Conservation (phyloP, 2,113 vertebrate species). For the Phainopepla nitens region DNA sequence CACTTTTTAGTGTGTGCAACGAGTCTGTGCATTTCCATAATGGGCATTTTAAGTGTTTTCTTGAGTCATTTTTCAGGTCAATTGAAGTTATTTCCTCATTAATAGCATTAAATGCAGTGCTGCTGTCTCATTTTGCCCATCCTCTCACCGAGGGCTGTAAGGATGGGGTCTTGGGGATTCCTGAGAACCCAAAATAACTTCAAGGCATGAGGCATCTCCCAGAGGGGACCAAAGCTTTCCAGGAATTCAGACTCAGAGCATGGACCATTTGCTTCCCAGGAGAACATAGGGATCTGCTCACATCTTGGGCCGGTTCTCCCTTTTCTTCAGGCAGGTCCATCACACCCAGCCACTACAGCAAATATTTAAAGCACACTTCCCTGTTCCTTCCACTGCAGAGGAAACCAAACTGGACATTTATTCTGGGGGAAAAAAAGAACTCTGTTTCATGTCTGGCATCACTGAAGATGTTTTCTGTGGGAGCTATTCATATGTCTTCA, state of each 20-base stretch:
- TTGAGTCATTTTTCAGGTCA: not conserved
- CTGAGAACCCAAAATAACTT: not conserved
- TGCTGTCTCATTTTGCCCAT: not conserved
- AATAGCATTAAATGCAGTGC: not conserved
- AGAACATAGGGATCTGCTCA: accelerated
- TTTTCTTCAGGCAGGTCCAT: not conserved
- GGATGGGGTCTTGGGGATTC: not conserved
- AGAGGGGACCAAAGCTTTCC: not conserved
- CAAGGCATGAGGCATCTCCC: not conserved
- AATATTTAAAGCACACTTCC: not conserved
- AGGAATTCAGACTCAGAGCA: not conserved
- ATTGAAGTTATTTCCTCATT: not conserved
- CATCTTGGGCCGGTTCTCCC: not conserved
- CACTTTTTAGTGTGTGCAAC: not conserved
- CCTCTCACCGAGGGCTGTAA: not conserved
- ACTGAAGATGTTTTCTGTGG: not conserved
- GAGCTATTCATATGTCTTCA: not conserved
- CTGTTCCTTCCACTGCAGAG: not conserved
- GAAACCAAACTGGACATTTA: not conserved
- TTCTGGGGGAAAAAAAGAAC: accelerated
- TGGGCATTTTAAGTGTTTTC: not conserved
- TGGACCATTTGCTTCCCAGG: not conserved
- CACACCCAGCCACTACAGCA: not conserved
- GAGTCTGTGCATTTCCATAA: not conserved
- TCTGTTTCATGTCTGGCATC: not conserved